phyloP scores from a whole-genome alignment of 2,888 invertebrate species.

The Lymantria monacha region DNA sequence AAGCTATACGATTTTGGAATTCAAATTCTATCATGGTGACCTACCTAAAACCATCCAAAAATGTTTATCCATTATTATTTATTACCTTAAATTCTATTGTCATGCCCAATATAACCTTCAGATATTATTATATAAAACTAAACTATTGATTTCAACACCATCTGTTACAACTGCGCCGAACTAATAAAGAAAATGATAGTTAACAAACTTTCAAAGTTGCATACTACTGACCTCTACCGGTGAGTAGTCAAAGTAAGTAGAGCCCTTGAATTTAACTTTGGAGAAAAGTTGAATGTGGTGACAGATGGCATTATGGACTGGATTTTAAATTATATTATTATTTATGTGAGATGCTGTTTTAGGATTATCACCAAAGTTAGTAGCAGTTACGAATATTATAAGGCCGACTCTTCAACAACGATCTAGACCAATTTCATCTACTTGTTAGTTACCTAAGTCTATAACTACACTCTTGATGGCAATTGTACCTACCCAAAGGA shows the following conservation, averaged over 20 bases:
- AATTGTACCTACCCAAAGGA: too few species aligned
- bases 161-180: slow-evolving; percentile 54
- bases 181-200: slow-evolving; percentile 48
- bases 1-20: slow-evolving; percentile 57
- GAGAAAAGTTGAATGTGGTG: slow-evolving; percentile 26
- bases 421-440: too few species aligned
- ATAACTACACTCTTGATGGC: too few species aligned
- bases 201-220: slow-evolving; percentile 46
- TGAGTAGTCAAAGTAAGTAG: slow-evolving; percentile 55
- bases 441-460: too few species aligned
- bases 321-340: background rate
- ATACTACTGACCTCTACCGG: slow-evolving; percentile 65
- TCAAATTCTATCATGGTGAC: slow-evolving; percentile 45
- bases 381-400: too few species aligned
- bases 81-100: background rate
- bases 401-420: too few species aligned
- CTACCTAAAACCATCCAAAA: slow-evolving; percentile 19
- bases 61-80: slow-evolving; percentile 2
- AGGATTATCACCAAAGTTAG: too few species aligned
- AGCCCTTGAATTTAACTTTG: slow-evolving; percentile 38
- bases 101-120: background rate
- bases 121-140: background rate
- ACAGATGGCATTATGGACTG: slow-evolving; percentile 59
- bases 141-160: slow-evolving; percentile 49
- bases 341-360: background rate